Evolutionary conservation across 53 echinoderm and acorn worm species (phyloP), one percentile per base, ranked within the genome.

Genomic region (Apostichopus leukothele): DNA sequence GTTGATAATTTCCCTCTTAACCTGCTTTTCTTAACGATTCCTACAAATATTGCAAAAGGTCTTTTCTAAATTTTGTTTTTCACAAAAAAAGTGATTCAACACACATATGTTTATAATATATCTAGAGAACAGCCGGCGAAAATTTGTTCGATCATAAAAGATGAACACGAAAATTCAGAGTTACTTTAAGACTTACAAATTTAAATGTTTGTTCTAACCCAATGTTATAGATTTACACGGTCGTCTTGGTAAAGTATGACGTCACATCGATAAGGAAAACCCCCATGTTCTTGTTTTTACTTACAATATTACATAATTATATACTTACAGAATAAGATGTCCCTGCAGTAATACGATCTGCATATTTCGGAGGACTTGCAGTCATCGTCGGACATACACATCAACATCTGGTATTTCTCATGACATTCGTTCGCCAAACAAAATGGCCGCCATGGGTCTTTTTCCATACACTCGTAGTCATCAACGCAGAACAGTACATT

Each of bases 271-370:
- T 67, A 67, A 67, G 68, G 68, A 67, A 67, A 67, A 67, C 68
- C 68, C 68, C 68, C 68, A 67, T 67, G 68, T 67, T 67, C 68
- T 67, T 67, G 68, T 67, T 67, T 67, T 67, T 67, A 67, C 68
- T 67, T 67, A 67, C 68, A 67, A 67, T 67, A 67, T 67, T 67
- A 67, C 68, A 67, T 67, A 67, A 39, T 39, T 21, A 21, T 1
- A 74, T 74, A 76, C 85, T 85, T 85, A 85, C 85, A 85, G 9
- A 85, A 85, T 13, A 85, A 50, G 11, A 85, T 85, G 51, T 85
- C 85, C 67, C 85, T 85, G 67, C 85, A 85, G n/a, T 85, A 85
- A 67, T 85, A 67, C 7, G 85, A 85, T 85, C 85, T 85, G 85
- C 85, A 85, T 85, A 85, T 85, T 60, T 85, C 85, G 7, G 5